A percentile compares a stretch with the other conserved stretches of the same genome.
phyloP scores from a whole-genome alignment of 2,797 vertebrate species.

The Bradypus variegatus region DNA sequence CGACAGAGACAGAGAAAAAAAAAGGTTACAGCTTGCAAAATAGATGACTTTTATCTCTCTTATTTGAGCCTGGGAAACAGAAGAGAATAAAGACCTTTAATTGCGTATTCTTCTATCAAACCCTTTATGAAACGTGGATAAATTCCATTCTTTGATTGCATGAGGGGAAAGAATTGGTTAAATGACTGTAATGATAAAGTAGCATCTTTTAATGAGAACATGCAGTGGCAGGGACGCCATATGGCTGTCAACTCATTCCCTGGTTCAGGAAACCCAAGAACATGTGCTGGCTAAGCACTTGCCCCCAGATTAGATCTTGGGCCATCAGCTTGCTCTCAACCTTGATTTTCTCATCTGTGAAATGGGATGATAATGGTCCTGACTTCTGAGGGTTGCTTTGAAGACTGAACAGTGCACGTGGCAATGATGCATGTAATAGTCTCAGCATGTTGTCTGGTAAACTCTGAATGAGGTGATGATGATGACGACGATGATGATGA shows the following conservation, averaged over 20 bases:
- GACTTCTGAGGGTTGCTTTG: not conserved
- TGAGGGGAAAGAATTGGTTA: not conserved
- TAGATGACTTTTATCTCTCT: too few relatives aligned
- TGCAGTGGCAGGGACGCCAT: accelerated
- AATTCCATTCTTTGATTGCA: accelerated
- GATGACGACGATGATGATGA: too few relatives aligned
- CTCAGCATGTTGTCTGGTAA: accelerated
- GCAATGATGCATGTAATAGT: accelerated
- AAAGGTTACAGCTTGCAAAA: not conserved
- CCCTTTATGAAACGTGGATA: not conserved
- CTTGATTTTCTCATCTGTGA: not conserved
- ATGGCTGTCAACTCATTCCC: too few relatives aligned
- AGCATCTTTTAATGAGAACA: not conserved
- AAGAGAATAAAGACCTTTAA: not conserved
- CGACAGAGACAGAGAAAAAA: not conserved
- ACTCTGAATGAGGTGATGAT: too few relatives aligned
- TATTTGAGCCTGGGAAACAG: not conserved
- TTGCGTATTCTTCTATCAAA: not conserved
- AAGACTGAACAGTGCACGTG: not conserved
- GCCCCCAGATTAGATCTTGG: too few relatives aligned
- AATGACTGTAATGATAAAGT: accelerated
- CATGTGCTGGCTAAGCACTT: accelerated
- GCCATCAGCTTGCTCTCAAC: too few relatives aligned
- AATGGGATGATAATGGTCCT: not conserved
- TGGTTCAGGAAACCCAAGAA: accelerated